These are phyloP conservation scores for Dorcus hopei DNA, from an alignment of 2,888 invertebrate species.

Conservation along the genomic window DNA sequence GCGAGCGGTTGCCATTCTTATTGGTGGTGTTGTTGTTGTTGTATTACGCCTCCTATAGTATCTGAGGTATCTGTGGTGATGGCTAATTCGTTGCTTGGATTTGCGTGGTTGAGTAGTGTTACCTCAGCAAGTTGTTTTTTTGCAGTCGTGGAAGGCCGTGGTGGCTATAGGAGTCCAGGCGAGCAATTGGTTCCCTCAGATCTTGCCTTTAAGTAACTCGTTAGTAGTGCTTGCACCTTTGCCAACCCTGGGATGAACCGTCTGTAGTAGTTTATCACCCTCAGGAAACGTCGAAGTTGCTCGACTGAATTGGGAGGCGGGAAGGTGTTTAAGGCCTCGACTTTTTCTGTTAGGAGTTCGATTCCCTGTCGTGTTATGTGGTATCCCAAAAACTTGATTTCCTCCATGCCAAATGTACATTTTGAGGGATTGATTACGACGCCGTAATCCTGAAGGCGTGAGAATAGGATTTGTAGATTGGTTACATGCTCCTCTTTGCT, in stretches of 20 bases:
- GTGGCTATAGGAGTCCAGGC: too few relatives aligned
- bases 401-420: conserved; percentile 30
- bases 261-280: conserved; percentile 42
- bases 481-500: conserved; percentile 25
- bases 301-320: too few relatives aligned
- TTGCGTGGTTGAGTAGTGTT: conserved; percentile 17
- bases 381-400: conserved; percentile 30
- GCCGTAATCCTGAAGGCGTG: conserved; percentile 29
- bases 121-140: conserved; percentile 18
- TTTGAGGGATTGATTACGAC: conserved; percentile 36
- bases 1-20: too few relatives aligned
- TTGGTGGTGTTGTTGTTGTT: conserved; percentile 1
- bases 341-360: too few relatives aligned
- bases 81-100: background rate
- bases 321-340: too few relatives aligned
- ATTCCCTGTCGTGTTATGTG: too few relatives aligned
- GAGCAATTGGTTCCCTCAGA: too few relatives aligned
- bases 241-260: conserved; percentile 39
- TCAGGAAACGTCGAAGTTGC: conserved; percentile 35
- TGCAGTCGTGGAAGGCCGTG: conserved; percentile 4
- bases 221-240: conserved; percentile 37
- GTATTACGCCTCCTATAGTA: background rate
- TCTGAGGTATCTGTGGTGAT: background rate
- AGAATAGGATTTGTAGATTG: conserved; percentile 30
- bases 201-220: conserved; percentile 24